Conservation (phyloP, 2,888 invertebrate species). For the Acanthosepion lycidas region DNA sequence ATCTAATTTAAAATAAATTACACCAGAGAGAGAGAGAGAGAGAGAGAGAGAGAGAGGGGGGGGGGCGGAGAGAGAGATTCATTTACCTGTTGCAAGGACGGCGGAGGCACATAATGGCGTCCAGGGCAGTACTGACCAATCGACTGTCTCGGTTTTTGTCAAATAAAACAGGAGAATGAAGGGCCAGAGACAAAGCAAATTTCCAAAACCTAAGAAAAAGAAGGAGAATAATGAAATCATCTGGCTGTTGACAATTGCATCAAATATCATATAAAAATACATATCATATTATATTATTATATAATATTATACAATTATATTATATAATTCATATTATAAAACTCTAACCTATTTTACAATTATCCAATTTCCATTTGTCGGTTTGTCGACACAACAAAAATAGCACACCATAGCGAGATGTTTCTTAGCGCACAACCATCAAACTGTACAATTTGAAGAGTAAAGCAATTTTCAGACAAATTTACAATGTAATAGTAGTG, state of each 20-base stretch:
- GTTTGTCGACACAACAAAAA: too few species aligned
- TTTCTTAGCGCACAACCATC: too few species aligned
- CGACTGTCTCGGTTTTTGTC: slow-evolving; percentile 86
- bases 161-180: slow-evolving; percentile 88
- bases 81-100: slow-evolving; percentile 73
- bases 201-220: slow-evolving; percentile 81
- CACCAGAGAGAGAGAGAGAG: background rate
- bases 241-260: background rate
- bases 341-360: background rate
- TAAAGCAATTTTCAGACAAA: too few species aligned
- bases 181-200: slow-evolving; percentile 93
- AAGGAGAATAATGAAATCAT: background rate
- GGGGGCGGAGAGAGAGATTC: background rate
- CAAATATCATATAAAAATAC: background rate
- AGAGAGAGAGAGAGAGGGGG: background rate
- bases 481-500: too few species aligned
- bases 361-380: too few species aligned
- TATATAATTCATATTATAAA: background rate
- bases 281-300: too few species aligned
- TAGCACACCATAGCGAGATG: too few species aligned
- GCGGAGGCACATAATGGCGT: slow-evolving; percentile 84
- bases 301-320: too few species aligned
- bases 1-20: too few species aligned
- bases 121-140: slow-evolving; percentile 91
- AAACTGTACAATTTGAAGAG: too few species aligned